Percentiles rank a stretch among this genome's conserved stretches.
Conservation (phyloP, 2,113 vertebrate species). For the Malurus alboscapulatus region DNA sequence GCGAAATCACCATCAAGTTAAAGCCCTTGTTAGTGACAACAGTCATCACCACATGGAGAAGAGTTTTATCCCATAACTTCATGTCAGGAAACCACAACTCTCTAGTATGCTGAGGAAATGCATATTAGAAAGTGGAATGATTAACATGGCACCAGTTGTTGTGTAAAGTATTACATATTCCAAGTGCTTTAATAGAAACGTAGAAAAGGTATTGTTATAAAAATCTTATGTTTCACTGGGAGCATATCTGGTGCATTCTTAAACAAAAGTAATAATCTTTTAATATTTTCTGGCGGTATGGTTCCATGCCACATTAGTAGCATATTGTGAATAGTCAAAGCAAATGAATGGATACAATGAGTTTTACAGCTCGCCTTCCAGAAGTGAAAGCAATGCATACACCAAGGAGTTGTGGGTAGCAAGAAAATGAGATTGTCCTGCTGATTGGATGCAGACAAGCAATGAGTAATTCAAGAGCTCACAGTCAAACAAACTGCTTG, state of each 20-base stretch:
- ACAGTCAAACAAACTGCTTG: conserved; percentile 80
- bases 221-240: conserved; percentile 29
- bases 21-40: conserved; percentile 54
- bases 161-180: not conserved
- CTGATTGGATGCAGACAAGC: conserved; percentile 76
- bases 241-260: conserved; percentile 48
- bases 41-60: conserved; percentile 62
- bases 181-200: conserved; percentile 6
- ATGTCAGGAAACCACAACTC: conserved; percentile 56
- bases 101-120: conserved; percentile 48
- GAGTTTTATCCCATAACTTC: conserved; percentile 50
- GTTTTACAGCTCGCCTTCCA: conserved; percentile 68
- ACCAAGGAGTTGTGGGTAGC: conserved; percentile 75
- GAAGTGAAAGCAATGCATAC: conserved; percentile 68
- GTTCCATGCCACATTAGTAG: conserved; percentile 55
- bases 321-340: conserved; percentile 77
- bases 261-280: conserved; percentile 73
- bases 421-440: conserved; percentile 74
- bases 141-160: not conserved
- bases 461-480: conserved; percentile 78
- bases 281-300: conserved; percentile 69
- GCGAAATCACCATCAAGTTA: conserved; percentile 69
- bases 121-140: conserved; percentile 24
- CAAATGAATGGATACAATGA: conserved; percentile 77
- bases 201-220: conserved; percentile 12